phyloP scores from a whole-genome alignment of 2,888 invertebrate species.

The Sesia bembeciformis region DNA sequence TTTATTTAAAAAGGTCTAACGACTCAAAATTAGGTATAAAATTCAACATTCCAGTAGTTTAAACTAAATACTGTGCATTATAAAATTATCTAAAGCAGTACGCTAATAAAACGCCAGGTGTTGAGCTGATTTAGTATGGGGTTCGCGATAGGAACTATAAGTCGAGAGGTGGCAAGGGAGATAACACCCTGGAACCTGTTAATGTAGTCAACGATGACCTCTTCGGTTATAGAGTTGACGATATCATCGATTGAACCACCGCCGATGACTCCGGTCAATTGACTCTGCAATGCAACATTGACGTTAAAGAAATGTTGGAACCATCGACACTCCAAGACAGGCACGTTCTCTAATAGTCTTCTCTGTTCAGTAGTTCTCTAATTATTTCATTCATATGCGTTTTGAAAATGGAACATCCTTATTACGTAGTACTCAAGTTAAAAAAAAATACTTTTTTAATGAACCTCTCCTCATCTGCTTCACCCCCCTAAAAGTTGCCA shows the following conservation, averaged over 20 bases:
- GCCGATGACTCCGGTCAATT: slow-evolving; percentile 53
- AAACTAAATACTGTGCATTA: not conserved
- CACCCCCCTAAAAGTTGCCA: too few species aligned
- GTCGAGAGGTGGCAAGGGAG: slow-evolving; percentile 13
- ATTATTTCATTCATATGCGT: too few species aligned
- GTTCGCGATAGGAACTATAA: slow-evolving; percentile 23
- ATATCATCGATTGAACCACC: slow-evolving; percentile 59
- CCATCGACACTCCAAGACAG: too few species aligned
- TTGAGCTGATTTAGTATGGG: slow-evolving; percentile 42
- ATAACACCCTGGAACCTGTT: slow-evolving; percentile 52
- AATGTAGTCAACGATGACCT: slow-evolving; percentile 47
- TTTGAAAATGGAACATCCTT: too few species aligned
- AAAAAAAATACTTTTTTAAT: too few species aligned
- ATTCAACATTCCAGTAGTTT: not conserved
- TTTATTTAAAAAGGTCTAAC: not conserved
- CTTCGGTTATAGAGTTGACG: slow-evolving; percentile 49
- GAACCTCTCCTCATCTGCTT: too few species aligned
- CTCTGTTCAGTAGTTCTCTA: too few species aligned
- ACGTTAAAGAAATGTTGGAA: too few species aligned
- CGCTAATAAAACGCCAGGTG: slow-evolving; percentile 43
- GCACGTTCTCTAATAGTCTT: too few species aligned
- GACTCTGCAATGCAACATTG: slow-evolving; percentile 26
- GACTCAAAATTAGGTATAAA: not conserved
- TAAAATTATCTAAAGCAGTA: not conserved
- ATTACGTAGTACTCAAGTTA: too few species aligned